Conservation (phyloP, 2,113 vertebrate species). For the Diadophis punctatus region DNA sequence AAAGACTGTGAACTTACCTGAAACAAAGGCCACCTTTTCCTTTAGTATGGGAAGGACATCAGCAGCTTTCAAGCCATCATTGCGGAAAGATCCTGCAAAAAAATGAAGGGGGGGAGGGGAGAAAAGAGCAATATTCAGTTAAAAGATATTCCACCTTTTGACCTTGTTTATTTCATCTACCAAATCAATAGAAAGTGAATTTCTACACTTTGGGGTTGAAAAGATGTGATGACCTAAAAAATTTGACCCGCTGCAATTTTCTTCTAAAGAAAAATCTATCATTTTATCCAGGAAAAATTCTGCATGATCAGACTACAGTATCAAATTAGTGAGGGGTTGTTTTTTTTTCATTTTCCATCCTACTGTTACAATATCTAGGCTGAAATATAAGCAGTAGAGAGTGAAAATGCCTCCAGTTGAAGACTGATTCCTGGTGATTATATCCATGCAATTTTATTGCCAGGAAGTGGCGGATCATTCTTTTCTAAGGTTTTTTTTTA, state of each 20-base stretch:
- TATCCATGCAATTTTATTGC: not conserved
- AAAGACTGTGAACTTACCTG: conserved; percentile 78
- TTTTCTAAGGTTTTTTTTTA: not conserved
- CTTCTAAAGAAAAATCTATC: not conserved
- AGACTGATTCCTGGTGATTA: not conserved
- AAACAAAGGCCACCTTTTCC: conserved; percentile 98
- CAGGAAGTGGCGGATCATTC: not conserved
- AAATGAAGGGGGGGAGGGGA: not conserved
- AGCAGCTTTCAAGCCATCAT: conserved; percentile 92
- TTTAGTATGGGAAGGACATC: conserved; percentile 94
- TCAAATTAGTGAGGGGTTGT: not conserved
- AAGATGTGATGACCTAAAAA: not conserved
- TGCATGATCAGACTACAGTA: not conserved
- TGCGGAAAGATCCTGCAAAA: conserved; percentile 86
- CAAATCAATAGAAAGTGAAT: conserved; percentile 24
- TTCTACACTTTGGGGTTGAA: not conserved
- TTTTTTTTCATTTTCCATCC: not conserved
- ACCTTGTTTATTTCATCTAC: not conserved
- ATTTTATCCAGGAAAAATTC: not conserved
- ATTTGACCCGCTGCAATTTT: not conserved
- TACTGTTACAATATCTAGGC: not conserved
- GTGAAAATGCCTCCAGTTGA: not conserved
- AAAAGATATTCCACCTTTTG: not conserved
- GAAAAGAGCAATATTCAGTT: conserved; percentile 36
- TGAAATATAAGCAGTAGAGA: not conserved